Evolutionary conservation across 2,888 invertebrate genomes (phyloP), one percentile per base, ranked within the genome.

Genomic region (Diarsia rubi): DNA sequence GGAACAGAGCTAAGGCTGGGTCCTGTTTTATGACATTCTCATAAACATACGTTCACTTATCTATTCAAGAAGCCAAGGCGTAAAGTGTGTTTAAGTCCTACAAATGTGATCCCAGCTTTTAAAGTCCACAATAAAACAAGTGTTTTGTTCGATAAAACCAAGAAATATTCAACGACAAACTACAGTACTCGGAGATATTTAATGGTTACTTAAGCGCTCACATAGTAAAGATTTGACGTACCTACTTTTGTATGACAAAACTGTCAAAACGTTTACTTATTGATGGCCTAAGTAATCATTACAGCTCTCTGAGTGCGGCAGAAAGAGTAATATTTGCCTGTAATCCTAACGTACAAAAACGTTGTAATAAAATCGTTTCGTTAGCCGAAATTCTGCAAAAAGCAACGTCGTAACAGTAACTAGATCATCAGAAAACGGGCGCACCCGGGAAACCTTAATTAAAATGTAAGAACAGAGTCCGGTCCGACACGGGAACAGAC

Each of bases 391-490:
- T 68, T 60, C 59, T 47, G 24, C 37, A 64, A 68, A 80, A 80
- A 67, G 19, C 52, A 42, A 42, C 47, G n/a, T 62, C 21, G 12
- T 21, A 37, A 47, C 44, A 31, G 44, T 45, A 71, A 71, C 65
- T 81, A 70, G 21, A 63, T 67, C 42, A 79, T 69, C 64, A 49
- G 52, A 31, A 73, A 81, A 75, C 62, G 21, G 63, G 24, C 21
- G 31, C 31, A 27, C 49, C 44, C 44, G 12, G 69, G 37, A 27
- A 59, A 57, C 57, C 49, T 66, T 77, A 78, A 80, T 80, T 82
- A 72, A 82, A 81, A 63, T 52, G 45, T 72, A 57, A 68, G 65
- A 72, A 82, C 68, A 62, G 57, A n/a, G 49, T 21, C 21, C 64
- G 45, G 14, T 49, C 14, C 49, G 66, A 24, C 54, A 19, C 52